Evolutionary conservation across 2,888 invertebrate species (phyloP).

Genomic region (Lasioglossum villosulum): DNA sequence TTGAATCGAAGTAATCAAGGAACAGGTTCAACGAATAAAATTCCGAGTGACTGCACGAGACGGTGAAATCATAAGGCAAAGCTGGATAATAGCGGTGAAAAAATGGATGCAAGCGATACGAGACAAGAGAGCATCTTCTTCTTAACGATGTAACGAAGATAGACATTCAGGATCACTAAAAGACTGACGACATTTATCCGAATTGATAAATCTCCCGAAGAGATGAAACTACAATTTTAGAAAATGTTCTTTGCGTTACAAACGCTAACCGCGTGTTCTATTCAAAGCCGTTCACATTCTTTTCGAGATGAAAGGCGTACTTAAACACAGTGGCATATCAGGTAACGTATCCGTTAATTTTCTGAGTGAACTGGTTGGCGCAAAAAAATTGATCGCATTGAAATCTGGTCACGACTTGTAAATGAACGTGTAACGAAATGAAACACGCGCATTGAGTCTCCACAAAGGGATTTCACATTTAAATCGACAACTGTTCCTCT

Average conservation of each 20-base stretch:
- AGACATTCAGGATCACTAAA: constrained; percentile 25
- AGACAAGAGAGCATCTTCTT: constrained; percentile 23
- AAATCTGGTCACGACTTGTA: not conserved
- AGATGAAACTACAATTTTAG: not conserved
- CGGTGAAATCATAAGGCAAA: not conserved
- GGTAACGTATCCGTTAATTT: not conserved
- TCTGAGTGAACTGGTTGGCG: not conserved
- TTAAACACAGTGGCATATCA: not conserved
- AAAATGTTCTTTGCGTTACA: not conserved
- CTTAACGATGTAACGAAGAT: constrained; percentile 48
- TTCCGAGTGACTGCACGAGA: constrained; percentile 19
- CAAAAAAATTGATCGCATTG: not conserved
- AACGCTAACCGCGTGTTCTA: not conserved
- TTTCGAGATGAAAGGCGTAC: not conserved
- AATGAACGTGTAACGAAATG: constrained; percentile 1
- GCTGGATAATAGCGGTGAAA: constrained; percentile 18
- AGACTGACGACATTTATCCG: not conserved
- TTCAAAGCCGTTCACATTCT: not conserved
- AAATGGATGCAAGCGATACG: not conserved
- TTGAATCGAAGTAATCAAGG: constrained; percentile 54
- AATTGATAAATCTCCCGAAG: not conserved
- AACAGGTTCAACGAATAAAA: constrained; percentile 46
- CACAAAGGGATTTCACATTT: constrained; percentile 2
- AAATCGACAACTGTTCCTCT: not conserved
- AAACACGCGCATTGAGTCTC: constrained; percentile 7